Conservation (phyloP, 2,888 invertebrate species). For the Epinotia ramella region DNA sequence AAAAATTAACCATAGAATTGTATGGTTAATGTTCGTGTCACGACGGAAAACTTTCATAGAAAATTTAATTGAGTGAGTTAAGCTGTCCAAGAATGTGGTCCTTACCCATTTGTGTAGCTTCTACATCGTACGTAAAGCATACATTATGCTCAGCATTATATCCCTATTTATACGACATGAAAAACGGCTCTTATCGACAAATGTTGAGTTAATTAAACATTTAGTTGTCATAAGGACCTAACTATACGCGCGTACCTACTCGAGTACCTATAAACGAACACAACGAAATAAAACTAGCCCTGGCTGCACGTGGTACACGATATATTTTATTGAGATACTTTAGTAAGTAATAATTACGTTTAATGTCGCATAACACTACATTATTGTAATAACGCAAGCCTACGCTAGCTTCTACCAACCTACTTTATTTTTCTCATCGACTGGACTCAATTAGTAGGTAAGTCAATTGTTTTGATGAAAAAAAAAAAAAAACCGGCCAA, state of each 20-base stretch:
- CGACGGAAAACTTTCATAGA: too few relatives aligned
- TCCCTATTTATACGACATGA: constrained; percentile 27
- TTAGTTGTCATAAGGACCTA: constrained; percentile 36
- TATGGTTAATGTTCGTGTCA: too few relatives aligned
- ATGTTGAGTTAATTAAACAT: constrained; percentile 44
- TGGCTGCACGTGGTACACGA: constrained; percentile 36
- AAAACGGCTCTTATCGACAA: constrained; percentile 36
- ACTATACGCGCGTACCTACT: constrained; percentile 10
- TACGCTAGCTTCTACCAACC: not conserved
- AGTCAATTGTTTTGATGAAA: constrained; percentile 1
- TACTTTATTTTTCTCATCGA: not conserved
- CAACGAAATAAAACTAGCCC: not conserved
- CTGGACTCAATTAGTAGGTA: not conserved
- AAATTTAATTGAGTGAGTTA: too few relatives aligned
- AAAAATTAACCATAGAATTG: too few relatives aligned
- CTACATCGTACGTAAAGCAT: constrained; percentile 9
- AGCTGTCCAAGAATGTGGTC: too few relatives aligned
- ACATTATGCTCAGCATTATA: constrained; percentile 23
- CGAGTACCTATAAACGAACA: constrained; percentile 4
- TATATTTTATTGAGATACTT: constrained; percentile 35
- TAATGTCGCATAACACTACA: constrained; percentile 11
- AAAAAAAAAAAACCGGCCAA: too few relatives aligned
- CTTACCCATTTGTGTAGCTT: not conserved
- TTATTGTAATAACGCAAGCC: not conserved
- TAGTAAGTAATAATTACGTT: constrained; percentile 29